Evolutionary conservation across 2,888 invertebrate species (phyloP), one percentile per base, ranked within the genome.

Genomic region (Napeogenes inachia): DNA sequence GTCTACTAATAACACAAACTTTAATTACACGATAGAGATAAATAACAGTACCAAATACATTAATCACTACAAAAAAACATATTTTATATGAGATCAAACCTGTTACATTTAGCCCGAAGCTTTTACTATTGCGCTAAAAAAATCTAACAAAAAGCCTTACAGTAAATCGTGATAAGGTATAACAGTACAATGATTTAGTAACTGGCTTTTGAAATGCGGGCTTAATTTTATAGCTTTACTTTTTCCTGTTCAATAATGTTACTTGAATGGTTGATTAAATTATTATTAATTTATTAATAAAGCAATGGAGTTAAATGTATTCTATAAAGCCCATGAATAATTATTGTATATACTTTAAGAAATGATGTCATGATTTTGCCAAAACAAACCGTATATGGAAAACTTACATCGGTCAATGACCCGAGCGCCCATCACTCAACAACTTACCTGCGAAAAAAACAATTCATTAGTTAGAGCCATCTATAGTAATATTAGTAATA

Each of bases 171-270:
- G 82, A 84, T 82, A 79, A 77, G 68, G 71, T 74, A 70, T 75
- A 75, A 81, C 82, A 77, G 82, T 84, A 74, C 80, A 75, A 75
- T 76, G 78, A 81, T 79, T 82, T 73, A 72, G 68, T 70, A 81
- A 85, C 84, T 84, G 82, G 85, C 71, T 73, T 66, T 69, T 66
- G 70, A 67, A 42, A 63, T 63, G 63, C 57, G 60, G 63, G 53
- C 54, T 38, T 6, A 13, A 50, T 30, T 33, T 42, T n/a, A 45
- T 47, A 4, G 13, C 6, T 13, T 13, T 4, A 47, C n/a, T n/a
- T 47, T 13, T 21, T 13, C n/a, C n/a, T n/a, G 6, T 13, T 13
- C 8, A 6, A 47, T n/a, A n/a, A 47, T 47, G 5, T 47, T 13
- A 21, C 21, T 21, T 21, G 21, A 21, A 21, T 21, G 21, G 21